These are phyloP conservation scores for Euborellia annulipes DNA, from an alignment of 1,140 invertebrate genomes.

Conservation along the genomic window DNA sequence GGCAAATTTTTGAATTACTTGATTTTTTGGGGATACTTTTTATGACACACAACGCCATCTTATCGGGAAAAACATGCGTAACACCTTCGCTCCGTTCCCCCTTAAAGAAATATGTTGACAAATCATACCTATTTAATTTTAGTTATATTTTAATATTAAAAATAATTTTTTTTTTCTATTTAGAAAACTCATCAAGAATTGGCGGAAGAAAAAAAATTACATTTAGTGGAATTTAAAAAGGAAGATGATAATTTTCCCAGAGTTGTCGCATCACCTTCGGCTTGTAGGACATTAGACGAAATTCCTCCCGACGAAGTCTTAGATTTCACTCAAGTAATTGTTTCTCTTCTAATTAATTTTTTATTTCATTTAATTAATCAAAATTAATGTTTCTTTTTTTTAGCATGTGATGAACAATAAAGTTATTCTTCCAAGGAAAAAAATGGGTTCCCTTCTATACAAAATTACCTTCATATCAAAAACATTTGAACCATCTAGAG, in stretches of 20 bases:
- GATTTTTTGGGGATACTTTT: too few species aligned
- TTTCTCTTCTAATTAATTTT: slow-evolving; percentile 2
- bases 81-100: too few species aligned
- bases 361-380: neutral
- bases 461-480: neutral
- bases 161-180: slow-evolving; percentile 18
- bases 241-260: slow-evolving; percentile 59
- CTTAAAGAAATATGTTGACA: too few species aligned
- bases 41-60: too few species aligned
- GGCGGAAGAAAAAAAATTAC: slow-evolving; percentile 74
- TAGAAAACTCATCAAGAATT: slow-evolving; percentile 76
- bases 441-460: neutral
- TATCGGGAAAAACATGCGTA: too few species aligned
- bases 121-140: too few species aligned
- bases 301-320: slow-evolving; percentile 49
- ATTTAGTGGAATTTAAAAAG: slow-evolving; percentile 72
- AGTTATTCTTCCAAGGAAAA: neutral
- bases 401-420: neutral
- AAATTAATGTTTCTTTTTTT: slow-evolving; percentile 3
- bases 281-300: slow-evolving; percentile 40
- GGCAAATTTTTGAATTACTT: too few species aligned
- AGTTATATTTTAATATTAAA: too few species aligned
- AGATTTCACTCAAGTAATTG: slow-evolving; percentile 44
- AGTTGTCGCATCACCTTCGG: slow-evolving; percentile 66
- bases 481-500: too few species aligned